Evolutionary conservation across 2,113 vertebrate species (phyloP), one percentile per base, ranked within the genome.

Genomic region (Progne subis): DNA sequence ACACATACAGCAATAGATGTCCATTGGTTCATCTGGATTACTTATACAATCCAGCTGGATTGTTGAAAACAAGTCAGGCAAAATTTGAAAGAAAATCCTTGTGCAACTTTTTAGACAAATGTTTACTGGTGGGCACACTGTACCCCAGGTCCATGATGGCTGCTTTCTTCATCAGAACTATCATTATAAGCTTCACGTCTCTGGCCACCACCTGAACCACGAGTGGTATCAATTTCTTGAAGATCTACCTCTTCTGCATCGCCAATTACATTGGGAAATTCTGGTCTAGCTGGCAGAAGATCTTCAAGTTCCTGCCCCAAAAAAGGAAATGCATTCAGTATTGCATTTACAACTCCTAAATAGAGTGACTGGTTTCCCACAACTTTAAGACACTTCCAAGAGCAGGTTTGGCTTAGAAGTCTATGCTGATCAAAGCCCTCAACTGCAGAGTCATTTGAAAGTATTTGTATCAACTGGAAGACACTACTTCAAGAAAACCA

Each of bases 61-160:
- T 60, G 97, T 65, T 95, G 96, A 97, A 97, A 98, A 97, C 94
- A 93, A 97, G 95, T 96, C 97, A 97, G 96, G 96, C 95, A 97
- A 97, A 97, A 79, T 96, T 96, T 97, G 92, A 98, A 97, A 95
- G 94, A 97, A 97, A 97, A 97, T 96, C 98, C 97, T 95, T 96
- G 98, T 97, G 97, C 96, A 96, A 98, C 95, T 96, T 95, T 50
- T 95, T 92, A 95, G 94, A 96, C 95, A 95, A 95, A 96, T 34
- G 90, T 97, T 98, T 98, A 99, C 98, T 99, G 99, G 95, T 99
- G 99, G 96, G 99, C 99, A 90, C 99, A 99, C 97, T 99, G 99
- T 89, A 99, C 99, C 94, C 99, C 99, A 56, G 99, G 99, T 86
- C 99, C 99, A 41, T 99, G 99, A 86, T 99, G 99, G 92, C 99